Evolutionary conservation across 64 coral and sea anemone genomes (phyloP).

Genomic region (Montipora capricornis): DNA sequence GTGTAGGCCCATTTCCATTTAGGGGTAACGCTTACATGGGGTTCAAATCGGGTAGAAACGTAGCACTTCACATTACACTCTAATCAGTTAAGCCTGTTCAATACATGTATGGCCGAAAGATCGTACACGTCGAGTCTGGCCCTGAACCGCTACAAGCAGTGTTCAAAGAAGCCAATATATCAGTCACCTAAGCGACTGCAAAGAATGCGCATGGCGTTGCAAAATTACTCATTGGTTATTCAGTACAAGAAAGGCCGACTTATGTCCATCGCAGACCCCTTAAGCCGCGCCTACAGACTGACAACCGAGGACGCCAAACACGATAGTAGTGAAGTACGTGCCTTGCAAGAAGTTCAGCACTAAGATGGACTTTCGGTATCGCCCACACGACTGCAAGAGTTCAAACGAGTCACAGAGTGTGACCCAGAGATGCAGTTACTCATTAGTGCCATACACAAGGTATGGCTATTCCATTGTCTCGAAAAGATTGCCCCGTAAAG

Average conservation of each 20-base stretch:
- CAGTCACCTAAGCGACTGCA: neutral
- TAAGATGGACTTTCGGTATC: slow-evolving; percentile 8
- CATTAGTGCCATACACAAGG: neutral
- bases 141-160: slow-evolving; percentile 12
- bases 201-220: neutral
- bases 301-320: neutral
- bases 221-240: neutral
- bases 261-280: neutral
- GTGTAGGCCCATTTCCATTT: too few species aligned
- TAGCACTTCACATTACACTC: too few species aligned
- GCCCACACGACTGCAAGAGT: neutral
- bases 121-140: slow-evolving; percentile 1
- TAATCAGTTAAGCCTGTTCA: too few species aligned
- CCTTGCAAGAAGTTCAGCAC: neutral
- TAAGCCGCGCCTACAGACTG: neutral
- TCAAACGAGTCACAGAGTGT: neutral
- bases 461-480: too few species aligned
- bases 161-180: neutral
- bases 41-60: too few species aligned
- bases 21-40: too few species aligned
- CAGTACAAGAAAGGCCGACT: neutral
- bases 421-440: slow-evolving; percentile 17
- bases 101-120: neutral
- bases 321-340: neutral
- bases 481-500: too few species aligned